phyloP scores from a whole-genome alignment of 2,113 vertebrate species.

The Oryzias woworae region DNA sequence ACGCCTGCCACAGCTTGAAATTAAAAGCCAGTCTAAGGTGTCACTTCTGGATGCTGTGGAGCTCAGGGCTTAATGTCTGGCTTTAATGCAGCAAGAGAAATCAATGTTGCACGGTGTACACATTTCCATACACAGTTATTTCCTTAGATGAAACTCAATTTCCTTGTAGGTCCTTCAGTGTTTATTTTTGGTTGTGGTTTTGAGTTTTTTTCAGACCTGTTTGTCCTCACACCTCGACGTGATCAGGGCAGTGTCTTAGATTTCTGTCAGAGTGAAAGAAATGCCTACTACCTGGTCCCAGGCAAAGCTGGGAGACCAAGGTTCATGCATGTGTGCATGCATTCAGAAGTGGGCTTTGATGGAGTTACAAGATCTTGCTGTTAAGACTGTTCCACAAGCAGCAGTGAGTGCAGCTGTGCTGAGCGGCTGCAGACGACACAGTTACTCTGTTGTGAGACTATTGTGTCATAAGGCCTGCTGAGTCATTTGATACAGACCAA shows the following conservation, averaged over 20 bases:
- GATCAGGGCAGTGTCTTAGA: not conserved
- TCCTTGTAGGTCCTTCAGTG: not conserved
- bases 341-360: conserved; percentile 11
- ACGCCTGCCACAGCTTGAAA: conserved; percentile 86
- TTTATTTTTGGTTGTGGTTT: not conserved
- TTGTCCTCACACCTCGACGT: not conserved
- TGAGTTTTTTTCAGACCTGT: not conserved
- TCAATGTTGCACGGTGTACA: conserved; percentile 53
- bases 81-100: conserved; percentile 72
- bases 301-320: conserved; percentile 18
- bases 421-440: conserved; percentile 51
- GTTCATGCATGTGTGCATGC: conserved; percentile 14
- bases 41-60: conserved; percentile 86
- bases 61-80: conserved; percentile 80
- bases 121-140: conserved; percentile 18
- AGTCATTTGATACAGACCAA: conserved; percentile 42
- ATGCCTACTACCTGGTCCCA: conserved; percentile 17
- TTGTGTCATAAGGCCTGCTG: conserved; percentile 38
- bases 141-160: not conserved
- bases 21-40: conserved; percentile 89
- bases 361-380: conserved; percentile 7
- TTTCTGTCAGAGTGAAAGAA: conserved; percentile 18
- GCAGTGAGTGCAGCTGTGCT: conserved; percentile 49
- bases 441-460: conserved; percentile 56
- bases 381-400: conserved; percentile 4